Evolutionary conservation across 2,113 vertebrate species (phyloP), one percentile per base, ranked within the genome.

Genomic region (Pagrus major): DNA sequence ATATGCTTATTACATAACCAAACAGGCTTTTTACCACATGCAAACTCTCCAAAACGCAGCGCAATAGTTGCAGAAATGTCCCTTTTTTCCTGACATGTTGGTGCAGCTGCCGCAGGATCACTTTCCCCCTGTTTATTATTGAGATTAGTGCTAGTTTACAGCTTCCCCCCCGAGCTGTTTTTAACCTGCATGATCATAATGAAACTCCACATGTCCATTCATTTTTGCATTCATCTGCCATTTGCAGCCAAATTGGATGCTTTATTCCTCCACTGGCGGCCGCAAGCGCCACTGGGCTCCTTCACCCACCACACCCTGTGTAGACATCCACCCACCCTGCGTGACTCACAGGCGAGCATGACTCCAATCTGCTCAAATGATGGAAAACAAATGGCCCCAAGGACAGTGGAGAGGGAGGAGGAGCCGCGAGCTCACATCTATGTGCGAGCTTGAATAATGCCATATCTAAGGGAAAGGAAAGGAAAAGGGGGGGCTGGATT

Each of bases 291-390:
- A 80, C 42, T 70, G 58, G 64, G 86, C 86, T 84, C 88, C 84
- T 41, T 88, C 76, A 80, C 77, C 84, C 71, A 85, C 85, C 93
- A 90, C 91, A 83, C 92, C 92, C 92, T 75, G 76, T 21, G 33
- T 1, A 89, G 78, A 89, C 84, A 92, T 87, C 82, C 86, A 89
- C 87, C 88, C 90, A 76, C 86, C 73, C 77, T 47, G 88, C 71
- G 83, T 94, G 94, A 93, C 61, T 92, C 94, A 93, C 70, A 68
- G n/a, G 54, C 15, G 16, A 85, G 78, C 64, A 79, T 86, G 88
- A 92, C 90, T 91, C 25, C 69, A 88, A 89, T 90, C 85, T 83
- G 71, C 71, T 58, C 42, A 66, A 83, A 74, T 64, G 85, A 90
- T 85, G 79, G 90, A 88, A 90, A 92, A 88, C 83, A 90, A 88